These are phyloP conservation scores for Argynnis bischoffii DNA, from an alignment of 2,888 invertebrate species.

Conservation along the genomic window DNA sequence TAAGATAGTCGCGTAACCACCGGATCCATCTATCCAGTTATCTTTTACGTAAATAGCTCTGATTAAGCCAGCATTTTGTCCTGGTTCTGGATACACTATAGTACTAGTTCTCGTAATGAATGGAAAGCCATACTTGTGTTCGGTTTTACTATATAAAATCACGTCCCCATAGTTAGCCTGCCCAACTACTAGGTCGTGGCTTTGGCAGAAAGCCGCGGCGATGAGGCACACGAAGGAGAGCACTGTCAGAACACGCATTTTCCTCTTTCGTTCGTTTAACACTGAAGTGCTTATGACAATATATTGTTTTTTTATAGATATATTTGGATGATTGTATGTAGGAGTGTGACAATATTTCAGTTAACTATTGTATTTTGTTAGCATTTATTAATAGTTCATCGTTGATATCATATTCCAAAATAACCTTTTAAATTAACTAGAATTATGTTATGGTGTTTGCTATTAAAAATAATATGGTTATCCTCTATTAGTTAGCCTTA, in stretches of 20 bases:
- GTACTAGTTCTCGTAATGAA: conserved; percentile 59
- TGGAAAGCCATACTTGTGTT: conserved; percentile 70
- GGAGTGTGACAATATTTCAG: conserved; percentile 44
- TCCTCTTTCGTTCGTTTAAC: conserved; percentile 63
- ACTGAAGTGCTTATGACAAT: conserved; percentile 59
- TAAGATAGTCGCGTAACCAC: conserved; percentile 65
- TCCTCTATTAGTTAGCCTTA: no score
- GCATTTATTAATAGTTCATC: no score
- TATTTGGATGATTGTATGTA: conserved; percentile 49
- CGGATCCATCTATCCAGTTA: conserved; percentile 59
- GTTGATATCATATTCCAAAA: no score
- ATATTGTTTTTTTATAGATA: conserved; percentile 69
- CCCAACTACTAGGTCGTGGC: conserved; percentile 65
- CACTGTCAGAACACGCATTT: conserved; percentile 58
- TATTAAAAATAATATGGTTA: no score
- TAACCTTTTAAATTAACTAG: no score
- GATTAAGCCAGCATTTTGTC: conserved; percentile 61
- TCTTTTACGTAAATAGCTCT: conserved; percentile 67
- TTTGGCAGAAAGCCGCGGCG: conserved; percentile 55
- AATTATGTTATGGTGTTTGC: no score
- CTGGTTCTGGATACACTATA: conserved; percentile 66
- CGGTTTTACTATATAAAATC: conserved; percentile 59
- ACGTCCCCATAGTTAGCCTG: conserved; percentile 67
- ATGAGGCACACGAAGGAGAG: conserved; percentile 54
- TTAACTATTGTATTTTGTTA: neutral